These are phyloP conservation scores for Rhinopomastus cyanomelas DNA, from an alignment of 2,113 vertebrate genomes.

Conservation along the genomic window DNA sequence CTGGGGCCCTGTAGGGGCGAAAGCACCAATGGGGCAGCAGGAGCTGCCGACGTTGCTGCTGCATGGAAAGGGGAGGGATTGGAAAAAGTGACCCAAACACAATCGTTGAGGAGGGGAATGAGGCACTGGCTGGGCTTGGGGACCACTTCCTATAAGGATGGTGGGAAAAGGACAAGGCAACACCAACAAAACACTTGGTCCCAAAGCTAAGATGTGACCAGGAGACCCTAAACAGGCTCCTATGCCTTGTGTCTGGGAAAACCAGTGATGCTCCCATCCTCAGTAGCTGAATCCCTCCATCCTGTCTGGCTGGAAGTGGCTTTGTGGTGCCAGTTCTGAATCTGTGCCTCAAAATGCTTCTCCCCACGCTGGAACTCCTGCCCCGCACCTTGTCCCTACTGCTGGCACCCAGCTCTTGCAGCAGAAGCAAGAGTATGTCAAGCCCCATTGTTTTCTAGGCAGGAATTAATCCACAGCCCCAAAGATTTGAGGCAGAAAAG, in stretches of 20 bases:
- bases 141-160: fast-evolving
- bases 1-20: constrained; percentile 4
- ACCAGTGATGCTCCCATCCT: not conserved
- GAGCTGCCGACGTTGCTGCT: not conserved
- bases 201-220: not conserved
- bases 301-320: not conserved
- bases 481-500: not conserved
- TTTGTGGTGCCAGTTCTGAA: not conserved
- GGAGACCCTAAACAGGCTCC: not conserved
- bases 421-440: not conserved
- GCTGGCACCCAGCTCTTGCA: not conserved
- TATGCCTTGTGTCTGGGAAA: not conserved
- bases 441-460: not conserved
- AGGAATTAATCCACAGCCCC: not conserved
- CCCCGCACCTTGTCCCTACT: not conserved
- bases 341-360: not conserved
- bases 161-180: not conserved
- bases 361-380: not conserved
- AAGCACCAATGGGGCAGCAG: constrained; percentile 26
- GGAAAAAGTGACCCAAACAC: constrained; percentile 62
- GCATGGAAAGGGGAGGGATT: constrained; percentile 21
- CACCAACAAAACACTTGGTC: fast-evolving
- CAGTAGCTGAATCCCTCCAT: not conserved
- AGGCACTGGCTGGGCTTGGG: not conserved
- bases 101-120: constrained; percentile 16